Conservation (phyloP, 2,113 vertebrate species). For the Trichomycterus rosablanca region DNA sequence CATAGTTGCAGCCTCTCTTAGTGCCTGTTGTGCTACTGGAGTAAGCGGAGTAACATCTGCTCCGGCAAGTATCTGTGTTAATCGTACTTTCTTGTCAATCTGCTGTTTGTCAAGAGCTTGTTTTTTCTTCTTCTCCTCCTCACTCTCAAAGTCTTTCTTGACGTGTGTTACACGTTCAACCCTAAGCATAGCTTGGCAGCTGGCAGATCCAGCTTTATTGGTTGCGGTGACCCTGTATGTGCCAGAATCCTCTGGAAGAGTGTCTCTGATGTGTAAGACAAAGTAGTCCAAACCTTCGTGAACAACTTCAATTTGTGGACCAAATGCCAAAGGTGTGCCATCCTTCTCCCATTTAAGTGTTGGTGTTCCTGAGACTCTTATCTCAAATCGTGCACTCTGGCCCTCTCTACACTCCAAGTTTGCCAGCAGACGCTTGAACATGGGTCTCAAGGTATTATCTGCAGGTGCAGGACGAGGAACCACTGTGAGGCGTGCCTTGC, state of each 20-base stretch:
- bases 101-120: constrained; percentile 68
- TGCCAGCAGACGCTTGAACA: constrained; percentile 97
- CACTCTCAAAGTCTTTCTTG: constrained; percentile 81
- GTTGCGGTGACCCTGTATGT: constrained; percentile 93
- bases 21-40: constrained; percentile 82
- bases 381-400: constrained; percentile 89
- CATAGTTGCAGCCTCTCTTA: constrained; percentile 86
- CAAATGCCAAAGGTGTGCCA: constrained; percentile 81
- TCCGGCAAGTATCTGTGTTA: constrained; percentile 86
- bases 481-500: constrained; percentile 89
- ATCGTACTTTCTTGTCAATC: constrained; percentile 87
- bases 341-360: constrained; percentile 94
- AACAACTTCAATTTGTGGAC: constrained; percentile 87
- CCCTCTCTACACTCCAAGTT: constrained; percentile 93
- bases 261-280: constrained; percentile 87
- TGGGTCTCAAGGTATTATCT: constrained; percentile 88
- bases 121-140: constrained; percentile 71
- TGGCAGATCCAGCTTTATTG: constrained; percentile 92
- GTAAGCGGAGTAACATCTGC: constrained; percentile 78
- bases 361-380: constrained; percentile 89
- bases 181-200: constrained; percentile 90
- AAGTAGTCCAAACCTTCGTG: constrained; percentile 97
- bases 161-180: constrained; percentile 82
- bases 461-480: constrained; percentile 82
- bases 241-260: constrained; percentile 89